Conservation (phyloP, 2,113 vertebrate genomes). For the Scytalopus superciliaris region DNA sequence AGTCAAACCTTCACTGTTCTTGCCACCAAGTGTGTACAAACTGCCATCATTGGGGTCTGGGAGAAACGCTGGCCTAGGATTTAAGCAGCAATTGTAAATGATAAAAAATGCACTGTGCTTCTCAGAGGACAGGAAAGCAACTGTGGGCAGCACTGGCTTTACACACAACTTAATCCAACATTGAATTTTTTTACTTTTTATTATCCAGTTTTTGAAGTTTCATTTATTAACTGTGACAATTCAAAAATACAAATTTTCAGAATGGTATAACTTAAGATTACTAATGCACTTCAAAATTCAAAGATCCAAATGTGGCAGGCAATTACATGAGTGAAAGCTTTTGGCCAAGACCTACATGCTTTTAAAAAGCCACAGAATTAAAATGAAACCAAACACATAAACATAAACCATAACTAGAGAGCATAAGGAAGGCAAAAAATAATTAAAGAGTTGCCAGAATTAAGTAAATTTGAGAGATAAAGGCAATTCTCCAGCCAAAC, state of each 20-base stretch:
- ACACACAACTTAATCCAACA: background rate
- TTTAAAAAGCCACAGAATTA: background rate
- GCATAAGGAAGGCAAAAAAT: background rate
- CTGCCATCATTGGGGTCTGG: conserved; percentile 97
- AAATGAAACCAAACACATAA: background rate
- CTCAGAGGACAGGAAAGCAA: background rate
- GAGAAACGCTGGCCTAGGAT: conserved; percentile 90
- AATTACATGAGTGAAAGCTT: background rate
- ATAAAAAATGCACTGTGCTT: background rate
- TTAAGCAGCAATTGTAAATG: conserved; percentile 14
- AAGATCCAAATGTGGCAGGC: background rate
- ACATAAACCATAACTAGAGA: background rate
- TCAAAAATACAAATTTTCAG: background rate
- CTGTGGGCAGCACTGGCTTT: background rate
- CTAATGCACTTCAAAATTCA: background rate
- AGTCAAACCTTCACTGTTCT: conserved; percentile 92
- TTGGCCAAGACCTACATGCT: background rate
- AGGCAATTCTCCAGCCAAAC: background rate
- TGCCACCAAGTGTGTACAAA: conserved; percentile 92
- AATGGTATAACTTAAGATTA: background rate
- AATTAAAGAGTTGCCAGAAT: background rate
- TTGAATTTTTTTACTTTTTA: background rate
- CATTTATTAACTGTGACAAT: background rate
- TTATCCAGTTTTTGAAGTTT: background rate
- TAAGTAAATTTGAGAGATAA: background rate